Evolutionary conservation across 37 sponge, comb jelly and placozoan species (phyloP), one percentile per base, ranked within the genome.

Genomic region (Eunapius fragilis): DNA sequence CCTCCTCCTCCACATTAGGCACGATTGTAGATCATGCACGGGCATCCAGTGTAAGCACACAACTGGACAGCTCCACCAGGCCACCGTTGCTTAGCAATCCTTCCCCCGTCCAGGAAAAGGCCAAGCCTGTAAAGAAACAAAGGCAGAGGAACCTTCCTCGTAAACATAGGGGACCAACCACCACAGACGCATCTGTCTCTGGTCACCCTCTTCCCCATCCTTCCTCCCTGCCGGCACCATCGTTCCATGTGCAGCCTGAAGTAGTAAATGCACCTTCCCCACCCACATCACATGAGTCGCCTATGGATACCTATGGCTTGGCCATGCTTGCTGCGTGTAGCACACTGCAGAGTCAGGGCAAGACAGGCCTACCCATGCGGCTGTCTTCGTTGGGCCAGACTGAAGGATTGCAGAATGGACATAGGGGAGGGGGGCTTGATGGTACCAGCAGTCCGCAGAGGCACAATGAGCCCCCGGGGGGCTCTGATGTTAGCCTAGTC

Each of bases 281-380:
- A 19, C 58, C 14, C 14, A 17, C 14, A 17, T 58, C 58, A 17
- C 58, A 58, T 19, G 68, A 26, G 68, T 26, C 37, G 2, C 28
- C 22, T 12, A 69, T 50, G 24, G 81, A 79, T 14, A 72, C 79
- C 70, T 89, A 80, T n/a, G 87, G 69, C 27, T 70, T 87, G 35
- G 81, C 81, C 47, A 87, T 87, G 47, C 68, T 87, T 12, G 87
- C 87, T 24, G 82, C 70, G 25, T 73, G 78, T 37, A 87, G 87
- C 48, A 79, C 49, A 26, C 69, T 80, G 31, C 74, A 87, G 75
- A 74, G 82, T 32, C 19, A 58, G 58, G 14, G 14, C 58, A 58
- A 58, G 22, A 58, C 22, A 13, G 17, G 58, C 58, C 58, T 2
- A 58, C 22, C 47, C 47, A 4, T 9, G 47, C 47, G 9, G 47